Conservation (phyloP, 2,888 invertebrate genomes). For the Eupithecia subumbrata region DNA sequence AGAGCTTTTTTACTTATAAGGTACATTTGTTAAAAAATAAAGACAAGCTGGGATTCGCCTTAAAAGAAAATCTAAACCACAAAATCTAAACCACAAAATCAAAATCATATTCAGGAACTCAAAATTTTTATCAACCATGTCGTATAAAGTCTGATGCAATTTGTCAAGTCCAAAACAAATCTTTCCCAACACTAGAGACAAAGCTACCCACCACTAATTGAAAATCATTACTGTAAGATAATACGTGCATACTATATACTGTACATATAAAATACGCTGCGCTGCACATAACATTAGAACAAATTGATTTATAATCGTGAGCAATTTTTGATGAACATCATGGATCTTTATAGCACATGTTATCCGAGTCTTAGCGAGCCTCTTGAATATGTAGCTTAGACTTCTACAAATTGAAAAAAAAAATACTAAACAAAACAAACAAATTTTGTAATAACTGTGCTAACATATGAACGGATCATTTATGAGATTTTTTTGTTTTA, state of each 20-base stretch:
- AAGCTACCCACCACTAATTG: constrained; percentile 59
- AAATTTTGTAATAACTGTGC: no score
- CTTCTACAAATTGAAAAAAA: no score
- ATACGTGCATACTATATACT: not conserved
- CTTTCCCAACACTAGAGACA: not conserved
- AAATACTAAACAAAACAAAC: no score
- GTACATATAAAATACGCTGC: not conserved
- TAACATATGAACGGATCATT: no score
- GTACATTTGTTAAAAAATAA: not conserved
- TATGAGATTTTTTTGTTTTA: no score
- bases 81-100: not conserved
- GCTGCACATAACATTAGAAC: constrained; percentile 61
- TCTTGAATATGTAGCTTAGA: not conserved
- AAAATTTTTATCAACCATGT: not conserved
- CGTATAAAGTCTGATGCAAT: not conserved
- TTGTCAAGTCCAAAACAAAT: not conserved
- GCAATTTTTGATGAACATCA: constrained; percentile 47
- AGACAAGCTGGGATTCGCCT: not conserved
- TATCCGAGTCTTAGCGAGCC: not conserved
- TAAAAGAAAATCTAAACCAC: not conserved
- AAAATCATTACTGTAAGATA: constrained; percentile 56
- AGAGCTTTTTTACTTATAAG: not conserved
- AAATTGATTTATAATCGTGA: constrained; percentile 79
- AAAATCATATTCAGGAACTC: not conserved
- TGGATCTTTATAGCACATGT: not conserved